Conservation (phyloP, 2,888 invertebrate genomes). For the Drosophila falleni region DNA sequence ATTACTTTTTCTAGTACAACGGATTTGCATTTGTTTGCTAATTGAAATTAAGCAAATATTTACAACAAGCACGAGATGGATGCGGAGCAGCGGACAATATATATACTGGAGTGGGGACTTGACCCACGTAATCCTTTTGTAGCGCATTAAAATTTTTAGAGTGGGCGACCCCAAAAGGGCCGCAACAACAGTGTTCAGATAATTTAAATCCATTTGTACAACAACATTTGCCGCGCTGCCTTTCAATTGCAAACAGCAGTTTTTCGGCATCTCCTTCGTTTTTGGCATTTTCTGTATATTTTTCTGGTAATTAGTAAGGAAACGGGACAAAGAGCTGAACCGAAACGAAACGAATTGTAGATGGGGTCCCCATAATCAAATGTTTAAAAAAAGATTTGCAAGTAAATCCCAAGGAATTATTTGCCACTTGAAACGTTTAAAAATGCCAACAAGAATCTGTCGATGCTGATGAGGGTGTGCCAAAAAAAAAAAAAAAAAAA, state of each 20-base stretch:
- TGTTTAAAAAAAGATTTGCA: constrained; percentile 74
- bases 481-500: constrained; percentile 9
- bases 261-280: not conserved
- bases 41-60: constrained; percentile 82
- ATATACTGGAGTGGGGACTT: constrained; percentile 23
- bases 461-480: constrained; percentile 70
- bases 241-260: constrained; percentile 62
- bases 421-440: constrained; percentile 83
- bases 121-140: constrained; percentile 85
- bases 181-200: constrained; percentile 48
- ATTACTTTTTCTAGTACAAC: constrained; percentile 67
- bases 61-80: constrained; percentile 51
- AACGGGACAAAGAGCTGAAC: constrained; percentile 28
- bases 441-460: constrained; percentile 81
- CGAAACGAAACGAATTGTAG: constrained; percentile 27
- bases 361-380: constrained; percentile 67
- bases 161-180: constrained; percentile 12
- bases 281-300: constrained; percentile 7
- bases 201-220: constrained; percentile 83
- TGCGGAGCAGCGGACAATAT: not conserved
- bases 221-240: constrained; percentile 64
- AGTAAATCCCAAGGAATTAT: constrained; percentile 81
- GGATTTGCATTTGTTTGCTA: constrained; percentile 78
- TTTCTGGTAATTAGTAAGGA: constrained; percentile 72
- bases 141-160: constrained; percentile 68